Evolutionary conservation across 2,888 invertebrate species (phyloP).

Genomic region (Drosophila subsilvestris): DNA sequence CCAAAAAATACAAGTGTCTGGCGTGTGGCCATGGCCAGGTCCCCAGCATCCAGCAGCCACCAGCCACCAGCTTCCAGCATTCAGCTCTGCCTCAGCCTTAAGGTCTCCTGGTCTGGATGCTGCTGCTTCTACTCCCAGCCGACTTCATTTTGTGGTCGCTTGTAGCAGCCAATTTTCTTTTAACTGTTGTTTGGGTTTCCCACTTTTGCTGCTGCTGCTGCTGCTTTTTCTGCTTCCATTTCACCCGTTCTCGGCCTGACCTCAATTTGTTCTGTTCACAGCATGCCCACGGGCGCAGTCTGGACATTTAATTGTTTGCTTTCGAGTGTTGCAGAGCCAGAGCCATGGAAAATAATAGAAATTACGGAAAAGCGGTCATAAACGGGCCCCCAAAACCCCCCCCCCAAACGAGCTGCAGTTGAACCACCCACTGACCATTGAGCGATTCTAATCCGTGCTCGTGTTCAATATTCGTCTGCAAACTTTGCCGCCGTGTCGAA

Average conservation of each 20-base stretch:
- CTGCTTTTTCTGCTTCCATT: constrained; percentile 9
- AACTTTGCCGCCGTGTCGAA: constrained; percentile 58
- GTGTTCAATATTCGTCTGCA: constrained; percentile 68
- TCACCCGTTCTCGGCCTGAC: constrained; percentile 59
- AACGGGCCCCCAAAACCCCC: constrained; percentile 28
- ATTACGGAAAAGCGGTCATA: constrained; percentile 73
- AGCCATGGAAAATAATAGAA: constrained; percentile 67
- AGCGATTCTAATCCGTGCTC: constrained; percentile 31
- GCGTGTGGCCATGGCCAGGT: constrained; percentile 65
- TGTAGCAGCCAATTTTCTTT: constrained; percentile 77
- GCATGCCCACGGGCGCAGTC: constrained; percentile 76
- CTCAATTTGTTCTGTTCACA: constrained; percentile 75
- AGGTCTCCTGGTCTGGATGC: constrained; percentile 11
- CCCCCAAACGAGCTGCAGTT: constrained; percentile 55
- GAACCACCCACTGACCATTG: constrained; percentile 4
- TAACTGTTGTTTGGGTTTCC: constrained; percentile 72
- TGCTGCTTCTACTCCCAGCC: constrained; percentile 23
- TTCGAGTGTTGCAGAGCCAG: constrained; percentile 50
- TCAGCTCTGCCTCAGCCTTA: constrained; percentile 39
- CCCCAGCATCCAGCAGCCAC: constrained; percentile 40
- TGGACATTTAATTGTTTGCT: constrained; percentile 78
- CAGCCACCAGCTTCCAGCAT: constrained; percentile 48
- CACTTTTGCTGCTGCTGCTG: constrained; percentile 18
- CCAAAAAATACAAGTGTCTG: constrained; percentile 74
- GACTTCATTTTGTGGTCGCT: constrained; percentile 75